phyloP scores from a whole-genome alignment of 2,113 vertebrate species.

The Cyanoliseus patagonus region DNA sequence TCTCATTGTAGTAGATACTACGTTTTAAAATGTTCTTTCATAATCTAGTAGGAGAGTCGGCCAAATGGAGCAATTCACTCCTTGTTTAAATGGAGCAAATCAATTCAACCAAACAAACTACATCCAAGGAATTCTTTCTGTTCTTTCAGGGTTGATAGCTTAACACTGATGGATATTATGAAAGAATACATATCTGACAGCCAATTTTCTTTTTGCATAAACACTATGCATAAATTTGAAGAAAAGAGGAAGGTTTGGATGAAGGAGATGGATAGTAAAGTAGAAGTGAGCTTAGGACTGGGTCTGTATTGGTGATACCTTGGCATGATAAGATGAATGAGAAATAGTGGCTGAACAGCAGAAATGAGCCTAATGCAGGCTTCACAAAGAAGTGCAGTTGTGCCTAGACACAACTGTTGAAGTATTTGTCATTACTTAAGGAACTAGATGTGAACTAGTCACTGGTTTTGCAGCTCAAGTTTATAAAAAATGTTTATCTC shows the following conservation, averaged over 20 bases:
- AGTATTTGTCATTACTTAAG: background rate
- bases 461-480: background rate
- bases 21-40: background rate
- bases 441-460: background rate
- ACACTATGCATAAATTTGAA: background rate
- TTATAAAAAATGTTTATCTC: background rate
- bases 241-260: background rate
- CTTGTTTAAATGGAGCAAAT: background rate
- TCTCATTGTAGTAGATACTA: background rate
- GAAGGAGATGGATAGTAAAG: background rate
- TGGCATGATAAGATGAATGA: background rate
- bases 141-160: background rate
- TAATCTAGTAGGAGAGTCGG: background rate
- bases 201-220: background rate
- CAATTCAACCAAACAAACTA: background rate
- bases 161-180: background rate
- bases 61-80: background rate
- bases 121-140: background rate
- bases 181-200: background rate
- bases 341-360: background rate
- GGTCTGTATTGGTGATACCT: background rate
- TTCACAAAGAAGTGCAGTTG: background rate
- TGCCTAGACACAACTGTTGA: background rate
- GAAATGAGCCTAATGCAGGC: background rate
- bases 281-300: background rate